Evolutionary conservation across 2,888 invertebrate genomes (phyloP).

Genomic region (Phengaris alcon): DNA sequence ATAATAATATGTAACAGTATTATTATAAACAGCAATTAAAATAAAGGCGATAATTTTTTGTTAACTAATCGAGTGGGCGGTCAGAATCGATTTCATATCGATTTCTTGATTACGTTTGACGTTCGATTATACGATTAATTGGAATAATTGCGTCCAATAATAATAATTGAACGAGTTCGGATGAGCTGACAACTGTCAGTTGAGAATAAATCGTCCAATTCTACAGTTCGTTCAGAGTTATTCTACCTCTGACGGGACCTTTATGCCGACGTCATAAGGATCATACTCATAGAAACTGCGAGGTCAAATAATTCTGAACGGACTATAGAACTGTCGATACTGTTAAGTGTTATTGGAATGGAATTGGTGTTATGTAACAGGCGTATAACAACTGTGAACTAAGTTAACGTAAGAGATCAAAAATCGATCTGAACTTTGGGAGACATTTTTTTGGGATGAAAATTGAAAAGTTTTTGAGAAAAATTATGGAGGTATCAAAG

Average conservation of each 20-base stretch:
- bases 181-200: neutral
- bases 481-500: too few species aligned
- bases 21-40: neutral
- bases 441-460: too few species aligned
- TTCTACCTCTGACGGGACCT: too few species aligned
- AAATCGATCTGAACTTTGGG: too few species aligned
- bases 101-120: constrained; percentile 20
- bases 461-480: too few species aligned
- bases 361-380: neutral
- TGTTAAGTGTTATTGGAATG: neutral
- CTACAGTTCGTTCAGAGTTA: too few species aligned
- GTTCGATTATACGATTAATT: constrained; percentile 17
- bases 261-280: too few species aligned
- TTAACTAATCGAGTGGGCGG: constrained; percentile 2
- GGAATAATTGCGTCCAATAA: constrained; percentile 11
- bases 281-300: too few species aligned
- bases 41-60: constrained; percentile 11
- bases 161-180: constrained; percentile 3
- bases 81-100: constrained; percentile 13
- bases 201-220: neutral
- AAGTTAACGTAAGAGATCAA: too few species aligned
- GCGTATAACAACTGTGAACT: too few species aligned
- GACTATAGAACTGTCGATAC: neutral
- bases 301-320: too few species aligned
- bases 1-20: neutral